Evolutionary conservation across 2,797 vertebrate species (phyloP).

Genomic region (Ptychobarbus kaznakovi): DNA sequence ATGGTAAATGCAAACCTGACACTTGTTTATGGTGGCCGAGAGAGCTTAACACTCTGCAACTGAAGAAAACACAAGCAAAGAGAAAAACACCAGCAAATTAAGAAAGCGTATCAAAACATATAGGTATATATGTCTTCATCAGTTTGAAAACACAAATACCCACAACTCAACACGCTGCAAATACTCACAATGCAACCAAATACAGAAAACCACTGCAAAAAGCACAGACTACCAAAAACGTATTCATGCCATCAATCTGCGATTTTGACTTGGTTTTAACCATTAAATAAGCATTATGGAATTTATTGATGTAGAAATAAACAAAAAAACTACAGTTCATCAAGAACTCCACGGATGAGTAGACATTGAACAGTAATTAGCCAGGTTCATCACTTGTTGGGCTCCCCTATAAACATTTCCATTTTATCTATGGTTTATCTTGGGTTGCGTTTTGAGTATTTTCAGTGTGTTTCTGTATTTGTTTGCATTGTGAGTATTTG

Average conservation of each 20-base stretch:
- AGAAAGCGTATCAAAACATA: background rate
- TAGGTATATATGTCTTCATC: background rate
- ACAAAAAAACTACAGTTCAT: background rate
- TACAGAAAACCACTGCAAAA: background rate
- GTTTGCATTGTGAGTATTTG: too few species aligned
- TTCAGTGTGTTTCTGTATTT: too few species aligned
- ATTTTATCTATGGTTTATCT: background rate
- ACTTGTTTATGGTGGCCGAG: background rate
- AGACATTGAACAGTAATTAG: background rate
- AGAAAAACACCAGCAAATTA: background rate
- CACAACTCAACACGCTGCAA: background rate
- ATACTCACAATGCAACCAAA: background rate
- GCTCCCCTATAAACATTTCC: background rate
- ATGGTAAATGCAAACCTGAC: background rate
- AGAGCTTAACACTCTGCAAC: background rate
- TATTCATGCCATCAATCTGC: too few species aligned
- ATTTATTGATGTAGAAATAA: background rate
- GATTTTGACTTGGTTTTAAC: too few species aligned
- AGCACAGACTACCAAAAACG: too few species aligned
- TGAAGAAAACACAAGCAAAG: background rate
- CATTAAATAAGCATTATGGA: too few species aligned
- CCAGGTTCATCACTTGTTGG: background rate
- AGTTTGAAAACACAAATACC: background rate
- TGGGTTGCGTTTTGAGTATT: background rate
- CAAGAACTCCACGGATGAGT: background rate